Evolutionary conservation across 2,888 invertebrate species (phyloP).

Genomic region (Syritta pipiens): DNA sequence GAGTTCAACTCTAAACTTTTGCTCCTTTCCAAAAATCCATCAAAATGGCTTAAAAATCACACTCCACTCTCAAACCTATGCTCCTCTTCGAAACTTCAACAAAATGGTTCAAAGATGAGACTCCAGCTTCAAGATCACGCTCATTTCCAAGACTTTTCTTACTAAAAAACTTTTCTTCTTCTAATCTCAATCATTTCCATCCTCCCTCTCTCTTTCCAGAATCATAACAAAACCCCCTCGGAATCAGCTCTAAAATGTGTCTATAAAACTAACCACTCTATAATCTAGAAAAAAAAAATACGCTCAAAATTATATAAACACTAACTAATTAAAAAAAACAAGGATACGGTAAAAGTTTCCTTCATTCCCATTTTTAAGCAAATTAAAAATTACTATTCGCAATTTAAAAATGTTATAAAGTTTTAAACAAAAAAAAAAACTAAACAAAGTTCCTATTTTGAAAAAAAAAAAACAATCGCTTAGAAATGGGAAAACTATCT

Average conservation of each 20-base stretch:
- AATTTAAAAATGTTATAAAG: constrained; percentile 19
- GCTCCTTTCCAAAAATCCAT: too few relatives aligned
- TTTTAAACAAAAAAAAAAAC: constrained; percentile 8
- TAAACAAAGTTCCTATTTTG: constrained; percentile 59
- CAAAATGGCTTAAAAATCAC: too few relatives aligned
- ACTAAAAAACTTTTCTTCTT: too few relatives aligned
- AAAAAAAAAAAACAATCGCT: constrained; percentile 15
- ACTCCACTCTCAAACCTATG: too few relatives aligned
- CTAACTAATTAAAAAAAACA: neutral
- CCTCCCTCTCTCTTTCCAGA: too few relatives aligned
- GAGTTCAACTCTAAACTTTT: too few relatives aligned
- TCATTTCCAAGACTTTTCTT: too few relatives aligned
- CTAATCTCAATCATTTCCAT: too few relatives aligned
- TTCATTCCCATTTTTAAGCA: constrained; percentile 1
- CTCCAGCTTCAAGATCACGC: too few relatives aligned
- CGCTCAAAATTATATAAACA: neutral
- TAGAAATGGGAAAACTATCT: neutral
- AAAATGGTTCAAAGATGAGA: too few relatives aligned
- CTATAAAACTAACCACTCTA: neutral
- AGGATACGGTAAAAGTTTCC: constrained; percentile 1
- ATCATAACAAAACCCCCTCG: neutral
- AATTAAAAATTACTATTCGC: constrained; percentile 20
- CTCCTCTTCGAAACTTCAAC: too few relatives aligned
- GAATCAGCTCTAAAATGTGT: too few relatives aligned
- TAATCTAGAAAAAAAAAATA: neutral